Evolutionary conservation across 2,113 vertebrate species (phyloP).

Genomic region (Sminthopsis crassicaudata): DNA sequence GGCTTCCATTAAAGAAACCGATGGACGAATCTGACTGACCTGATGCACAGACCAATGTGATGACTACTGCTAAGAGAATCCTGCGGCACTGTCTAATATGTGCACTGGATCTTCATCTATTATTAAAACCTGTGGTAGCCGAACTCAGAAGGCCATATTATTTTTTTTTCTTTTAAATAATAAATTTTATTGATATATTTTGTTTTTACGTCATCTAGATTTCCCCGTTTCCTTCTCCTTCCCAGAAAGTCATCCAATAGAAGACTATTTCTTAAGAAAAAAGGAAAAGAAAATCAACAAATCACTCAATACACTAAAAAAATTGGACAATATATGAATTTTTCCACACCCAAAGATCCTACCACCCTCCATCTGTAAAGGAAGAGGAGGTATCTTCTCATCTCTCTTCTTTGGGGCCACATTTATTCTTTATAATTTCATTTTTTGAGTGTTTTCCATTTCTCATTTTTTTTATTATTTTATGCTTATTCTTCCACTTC

Average conservation of each 20-base stretch:
- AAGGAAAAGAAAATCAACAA: not conserved
- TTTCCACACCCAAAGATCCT: not conserved
- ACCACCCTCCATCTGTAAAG: not conserved
- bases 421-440: not conserved
- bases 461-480: not conserved
- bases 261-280: not conserved
- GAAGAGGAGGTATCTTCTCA: not conserved
- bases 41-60: not conserved
- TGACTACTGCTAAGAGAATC: not conserved
- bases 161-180: not conserved
- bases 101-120: not conserved
- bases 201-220: not conserved
- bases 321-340: not conserved
- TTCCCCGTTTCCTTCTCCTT: not conserved
- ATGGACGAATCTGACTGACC: not conserved
- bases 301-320: not conserved
- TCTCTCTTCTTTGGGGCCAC: not conserved
- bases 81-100: not conserved
- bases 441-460: not conserved
- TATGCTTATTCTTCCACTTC: not conserved
- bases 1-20: not conserved
- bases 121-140: not conserved
- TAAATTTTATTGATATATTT: not conserved
- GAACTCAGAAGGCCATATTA: not conserved
- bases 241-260: not conserved